A percentile compares a stretch with the other conserved stretches of the same genome.
These are phyloP conservation scores for Alethe castanea DNA, from an alignment of 2,113 vertebrate genomes.

Conservation along the genomic window DNA sequence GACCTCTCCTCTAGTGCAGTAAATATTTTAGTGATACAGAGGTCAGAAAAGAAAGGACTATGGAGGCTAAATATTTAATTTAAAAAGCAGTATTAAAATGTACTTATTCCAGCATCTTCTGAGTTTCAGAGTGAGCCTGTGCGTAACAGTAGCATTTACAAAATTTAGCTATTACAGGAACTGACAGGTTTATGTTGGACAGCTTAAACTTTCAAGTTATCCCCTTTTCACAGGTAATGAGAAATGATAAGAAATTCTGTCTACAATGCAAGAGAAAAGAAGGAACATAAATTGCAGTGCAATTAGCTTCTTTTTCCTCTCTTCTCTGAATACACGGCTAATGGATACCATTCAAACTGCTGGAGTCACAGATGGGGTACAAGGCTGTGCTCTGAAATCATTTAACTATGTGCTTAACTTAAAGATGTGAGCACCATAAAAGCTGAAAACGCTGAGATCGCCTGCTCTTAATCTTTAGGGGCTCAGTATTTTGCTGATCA, in stretches of 20 bases:
- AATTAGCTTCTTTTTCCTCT: constrained; percentile 43
- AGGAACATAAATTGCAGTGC: constrained; percentile 53
- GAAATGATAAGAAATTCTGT: constrained; percentile 43
- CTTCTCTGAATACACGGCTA: constrained; percentile 29
- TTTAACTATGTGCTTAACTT: constrained; percentile 7
- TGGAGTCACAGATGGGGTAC: not conserved
- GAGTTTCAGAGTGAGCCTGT: not conserved
- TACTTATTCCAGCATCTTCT: not conserved
- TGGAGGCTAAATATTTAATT: not conserved
- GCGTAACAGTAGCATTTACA: constrained; percentile 21
- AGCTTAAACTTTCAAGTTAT: constrained; percentile 33
- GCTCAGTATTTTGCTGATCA: constrained; percentile 20
- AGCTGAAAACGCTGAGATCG: not conserved
- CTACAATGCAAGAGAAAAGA: constrained; percentile 24
- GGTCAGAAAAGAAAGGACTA: not conserved
- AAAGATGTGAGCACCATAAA: not conserved
- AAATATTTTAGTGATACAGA: not conserved
- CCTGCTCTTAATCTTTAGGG: constrained; percentile 18
- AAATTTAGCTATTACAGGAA: constrained; percentile 27
- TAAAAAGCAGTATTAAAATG: not conserved
- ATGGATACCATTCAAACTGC: constrained; percentile 30
- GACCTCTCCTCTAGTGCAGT: not conserved
- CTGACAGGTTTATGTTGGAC: constrained; percentile 23
- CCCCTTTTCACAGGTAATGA: constrained; percentile 53
- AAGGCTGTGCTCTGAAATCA: not conserved